Base-by-base conservation (phyloP, 2,888 invertebrate species). In the Drosophila subsilvestris region DNA sequence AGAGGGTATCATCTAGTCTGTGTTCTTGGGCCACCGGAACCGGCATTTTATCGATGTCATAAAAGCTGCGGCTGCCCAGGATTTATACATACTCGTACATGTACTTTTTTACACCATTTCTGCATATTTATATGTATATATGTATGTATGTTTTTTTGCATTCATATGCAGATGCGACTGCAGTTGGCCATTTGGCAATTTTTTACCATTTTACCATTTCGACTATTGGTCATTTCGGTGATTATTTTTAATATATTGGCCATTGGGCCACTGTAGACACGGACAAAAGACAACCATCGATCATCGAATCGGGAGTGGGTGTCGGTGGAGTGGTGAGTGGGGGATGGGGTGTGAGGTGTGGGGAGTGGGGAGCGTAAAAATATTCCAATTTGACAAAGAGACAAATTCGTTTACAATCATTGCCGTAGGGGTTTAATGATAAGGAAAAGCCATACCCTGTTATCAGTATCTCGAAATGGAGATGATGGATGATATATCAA, bases 161-260 rank as follows among this genome's bases (percentile, higher is more conserved):
- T 37, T 37, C 37, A n/a, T 53, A 43, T 65, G 66, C 47, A 65
- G 29, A 63, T 63, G 32, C 27, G 47, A 48, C 42, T 62, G 62
- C 63, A 65, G 65, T 65, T 17, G 65, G 50, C 61, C 70, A 61
- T 55, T 27, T 55, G 44, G 25, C 55, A 17, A 43, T 44, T 44
- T 55, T n/a, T 43, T 37, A 14, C 14, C 37, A 37, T 37, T 37
- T 37, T 27, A 27, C 27, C 37, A 37, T 53, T 48, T 65, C 12
- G 65, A 47, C 65, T 70, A 70, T 70, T 70, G 70, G 51, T 71
- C 70, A 71, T 71, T 71, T 53, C 10, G 50, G 56, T 71, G 47
- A 62, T 70, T 70, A 69, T 69, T 69, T 59, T 57, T 32, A 42
- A 69, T 68, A 50, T 56, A 65, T 55, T 66, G 54, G 47, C 37